phyloP scores from a whole-genome alignment of 2,113 vertebrate genomes.

The Leuciscus idus region DNA sequence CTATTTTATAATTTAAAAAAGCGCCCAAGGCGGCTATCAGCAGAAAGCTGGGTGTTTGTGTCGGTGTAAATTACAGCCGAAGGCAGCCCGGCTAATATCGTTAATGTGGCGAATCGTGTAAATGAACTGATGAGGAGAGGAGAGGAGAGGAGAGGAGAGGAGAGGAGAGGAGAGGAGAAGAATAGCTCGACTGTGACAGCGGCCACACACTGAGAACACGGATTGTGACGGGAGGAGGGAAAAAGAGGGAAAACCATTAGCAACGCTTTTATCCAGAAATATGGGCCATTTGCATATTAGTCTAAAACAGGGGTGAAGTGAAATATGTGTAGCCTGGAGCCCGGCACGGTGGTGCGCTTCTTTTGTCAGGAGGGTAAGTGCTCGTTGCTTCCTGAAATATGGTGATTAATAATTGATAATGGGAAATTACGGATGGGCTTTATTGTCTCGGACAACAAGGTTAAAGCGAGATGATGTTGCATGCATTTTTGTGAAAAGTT shows the following conservation, averaged over 20 bases:
- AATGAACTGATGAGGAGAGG: slow-evolving; percentile 21
- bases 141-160: slow-evolving; percentile 31
- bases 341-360: not conserved
- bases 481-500: not conserved
- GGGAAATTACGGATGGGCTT: not conserved
- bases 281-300: slow-evolving; percentile 35
- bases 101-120: slow-evolving; percentile 38
- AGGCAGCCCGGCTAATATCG: slow-evolving; percentile 36
- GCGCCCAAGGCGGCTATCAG: slow-evolving; percentile 43
- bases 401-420: slow-evolving; percentile 19
- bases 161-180: slow-evolving; percentile 32
- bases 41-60: slow-evolving; percentile 34
- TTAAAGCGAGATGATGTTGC: not conserved
- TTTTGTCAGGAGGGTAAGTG: slow-evolving; percentile 44
- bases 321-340: slow-evolving; percentile 33
- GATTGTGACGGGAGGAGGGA: slow-evolving; percentile 5
- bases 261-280: slow-evolving; percentile 24
- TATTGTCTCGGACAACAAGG: not conserved
- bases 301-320: slow-evolving; percentile 34
- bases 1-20: slow-evolving; percentile 33
- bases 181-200: slow-evolving; percentile 34
- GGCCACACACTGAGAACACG: slow-evolving; percentile 20
- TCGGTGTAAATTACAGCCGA: slow-evolving; percentile 49
- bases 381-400: slow-evolving; percentile 25
- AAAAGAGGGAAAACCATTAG: slow-evolving; percentile 34